Evolutionary conservation across 2,113 vertebrate genomes (phyloP).

Genomic region (Ciconia stormi): DNA sequence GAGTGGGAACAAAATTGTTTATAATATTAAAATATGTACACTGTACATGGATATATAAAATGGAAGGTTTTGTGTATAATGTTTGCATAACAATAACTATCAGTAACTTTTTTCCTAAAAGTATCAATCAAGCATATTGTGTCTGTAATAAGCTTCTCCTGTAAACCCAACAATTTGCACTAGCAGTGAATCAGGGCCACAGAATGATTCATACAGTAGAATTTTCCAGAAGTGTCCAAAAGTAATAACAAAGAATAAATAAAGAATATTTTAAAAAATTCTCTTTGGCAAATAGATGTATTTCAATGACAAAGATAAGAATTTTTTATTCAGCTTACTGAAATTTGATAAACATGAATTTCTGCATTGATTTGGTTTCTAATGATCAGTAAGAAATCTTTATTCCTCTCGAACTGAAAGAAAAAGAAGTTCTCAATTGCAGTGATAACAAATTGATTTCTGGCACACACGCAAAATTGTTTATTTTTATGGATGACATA

Average conservation of each 20-base stretch:
- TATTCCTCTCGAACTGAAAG: slow-evolving; percentile 61
- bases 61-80: not conserved
- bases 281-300: not conserved
- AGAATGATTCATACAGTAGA: not conserved
- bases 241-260: not conserved
- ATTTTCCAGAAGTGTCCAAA: not conserved
- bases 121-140: not conserved
- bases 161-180: not conserved
- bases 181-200: not conserved
- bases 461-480: slow-evolving; percentile 67
- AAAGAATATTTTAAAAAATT: not conserved
- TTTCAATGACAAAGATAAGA: slow-evolving; percentile 26
- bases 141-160: not conserved
- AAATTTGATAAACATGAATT: slow-evolving; percentile 61
- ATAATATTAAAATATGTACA: not conserved
- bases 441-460: slow-evolving; percentile 70
- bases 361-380: slow-evolving; percentile 59
- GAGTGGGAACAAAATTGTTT: not conserved
- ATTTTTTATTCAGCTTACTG: slow-evolving; percentile 9
- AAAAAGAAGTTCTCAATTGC: slow-evolving; percentile 61
- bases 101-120: not conserved
- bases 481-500: slow-evolving; percentile 74
- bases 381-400: slow-evolving; percentile 62
- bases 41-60: not conserved
- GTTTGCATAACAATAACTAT: not conserved